Base-by-base conservation (phyloP, 2,797 vertebrate genomes). In the Psittacula echo region DNA sequence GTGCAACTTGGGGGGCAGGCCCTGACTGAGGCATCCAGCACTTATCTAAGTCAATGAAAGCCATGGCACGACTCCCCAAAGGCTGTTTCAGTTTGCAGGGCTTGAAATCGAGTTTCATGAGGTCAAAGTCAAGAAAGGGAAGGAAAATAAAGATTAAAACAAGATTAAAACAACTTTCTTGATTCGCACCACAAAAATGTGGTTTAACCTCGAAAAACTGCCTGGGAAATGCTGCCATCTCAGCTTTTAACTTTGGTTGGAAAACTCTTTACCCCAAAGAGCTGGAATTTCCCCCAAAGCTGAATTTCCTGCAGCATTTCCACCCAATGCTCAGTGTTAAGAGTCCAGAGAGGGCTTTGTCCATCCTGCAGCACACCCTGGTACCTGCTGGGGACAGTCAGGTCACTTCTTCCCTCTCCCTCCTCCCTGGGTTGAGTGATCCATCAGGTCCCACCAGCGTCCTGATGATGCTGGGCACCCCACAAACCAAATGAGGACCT, bases 61-160 rank as follows among this genome's bases (percentile, higher is more conserved):
- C 9, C 24, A 39, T 1, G 3, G 32, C 6, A 26, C 0, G 0
- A 70, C 39, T 19, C 47, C 60, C 18, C 9, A 6, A 6, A 66
- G n/a, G 42, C 16, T 53, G 15, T 73, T 89, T 70, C 8, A 5
- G 30, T 54, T 58, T 16, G 5, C 22, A 72, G 5, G 60, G 10
- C 10, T 51, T 30, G 19, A 84, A 84, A 67, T 15, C 4, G 10
- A 22, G 15, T 4, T 82, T 65, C 19, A 34, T 42, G 24, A 71
- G 6, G 1, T 21, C 17, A 34, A 19, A 66, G 7, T 7, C 15
- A 76, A 65, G 32, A 39, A 56, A 66, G 14, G 37, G 66, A 82
- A 58, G 2, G 8, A 71, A 8, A 89, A 78, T 15, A 2, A 41
- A 51, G n/a, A 8, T 3, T 10, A 34, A 50, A 50, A 15, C 48